Conservation (phyloP, 1,140 invertebrate species). For the Chrysoperla carnea region DNA sequence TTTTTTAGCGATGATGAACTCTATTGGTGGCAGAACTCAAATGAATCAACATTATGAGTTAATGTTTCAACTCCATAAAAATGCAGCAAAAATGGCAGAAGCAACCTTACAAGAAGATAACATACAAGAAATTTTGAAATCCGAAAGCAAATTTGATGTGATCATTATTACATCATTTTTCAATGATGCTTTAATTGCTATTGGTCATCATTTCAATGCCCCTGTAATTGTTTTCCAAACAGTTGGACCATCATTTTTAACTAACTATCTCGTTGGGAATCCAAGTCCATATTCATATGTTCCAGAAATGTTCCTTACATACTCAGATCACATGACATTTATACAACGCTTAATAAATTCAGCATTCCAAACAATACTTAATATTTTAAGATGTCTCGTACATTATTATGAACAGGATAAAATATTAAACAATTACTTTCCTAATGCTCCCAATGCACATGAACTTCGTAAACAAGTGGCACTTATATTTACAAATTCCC, state of each 20-base stretch:
- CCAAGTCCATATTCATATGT: conserved; percentile 15
- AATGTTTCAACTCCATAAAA: no score
- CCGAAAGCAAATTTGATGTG: not conserved
- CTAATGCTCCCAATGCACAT: not conserved
- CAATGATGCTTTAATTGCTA: not conserved
- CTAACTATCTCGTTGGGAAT: conserved; percentile 11
- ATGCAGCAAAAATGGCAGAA: no score
- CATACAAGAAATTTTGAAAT: not conserved
- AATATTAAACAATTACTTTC: not conserved
- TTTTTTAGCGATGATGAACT: no score
- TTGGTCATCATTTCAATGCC: not conserved
- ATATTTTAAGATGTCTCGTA: not conserved
- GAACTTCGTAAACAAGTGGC: not conserved
- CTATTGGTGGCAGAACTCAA: no score
- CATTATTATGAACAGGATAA: not conserved
- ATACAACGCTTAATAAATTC: conserved; percentile 14
- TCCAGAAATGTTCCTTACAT: conserved; percentile 10
- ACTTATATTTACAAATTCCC: conserved; percentile 13
- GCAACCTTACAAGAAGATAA: no score
- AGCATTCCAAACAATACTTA: no score
- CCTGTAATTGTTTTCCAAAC: not conserved
- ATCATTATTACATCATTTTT: not conserved
- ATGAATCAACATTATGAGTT: no score
- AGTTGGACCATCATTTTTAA: not conserved
- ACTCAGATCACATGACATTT: conserved; percentile 21